These are phyloP conservation scores for Drosophila kambysellisi DNA, from an alignment of 2,888 invertebrate genomes.

Conservation along the genomic window DNA sequence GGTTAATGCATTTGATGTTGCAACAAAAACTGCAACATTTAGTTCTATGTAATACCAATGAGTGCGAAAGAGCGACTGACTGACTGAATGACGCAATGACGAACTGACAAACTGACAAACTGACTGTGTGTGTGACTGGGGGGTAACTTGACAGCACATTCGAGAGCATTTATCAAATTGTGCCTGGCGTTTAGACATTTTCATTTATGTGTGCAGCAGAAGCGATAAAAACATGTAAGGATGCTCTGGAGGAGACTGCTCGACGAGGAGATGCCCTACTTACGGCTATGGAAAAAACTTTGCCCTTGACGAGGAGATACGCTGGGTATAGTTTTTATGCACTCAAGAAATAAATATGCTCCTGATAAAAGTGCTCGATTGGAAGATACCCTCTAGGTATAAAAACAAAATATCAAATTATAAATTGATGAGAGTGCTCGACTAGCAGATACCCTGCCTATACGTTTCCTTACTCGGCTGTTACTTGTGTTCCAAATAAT, in stretches of 20 bases:
- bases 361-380: too few species aligned
- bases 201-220: constrained; percentile 51
- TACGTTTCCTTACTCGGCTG: too few species aligned
- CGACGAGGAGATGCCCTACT: background rate
- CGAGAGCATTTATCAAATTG: constrained; percentile 81
- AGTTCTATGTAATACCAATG: constrained; percentile 33
- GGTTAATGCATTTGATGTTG: constrained; percentile 75
- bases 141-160: constrained; percentile 49
- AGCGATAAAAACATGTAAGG: background rate
- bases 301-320: background rate
- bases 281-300: background rate
- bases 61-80: constrained; percentile 4
- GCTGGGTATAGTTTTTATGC: too few species aligned
- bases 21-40: constrained; percentile 50
- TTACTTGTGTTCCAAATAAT: background rate
- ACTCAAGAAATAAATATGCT: too few species aligned
- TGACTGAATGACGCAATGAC: constrained; percentile 13
- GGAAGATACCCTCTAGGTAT: too few species aligned
- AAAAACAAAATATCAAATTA: too few species aligned
- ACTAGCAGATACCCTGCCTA: background rate
- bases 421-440: too few species aligned
- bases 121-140: constrained; percentile 1
- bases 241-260: background rate
- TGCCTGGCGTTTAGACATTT: constrained; percentile 74
- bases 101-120: background rate